These are phyloP conservation scores for Phymastichus coffea DNA, from an alignment of 1,140 invertebrate species.

Conservation along the genomic window DNA sequence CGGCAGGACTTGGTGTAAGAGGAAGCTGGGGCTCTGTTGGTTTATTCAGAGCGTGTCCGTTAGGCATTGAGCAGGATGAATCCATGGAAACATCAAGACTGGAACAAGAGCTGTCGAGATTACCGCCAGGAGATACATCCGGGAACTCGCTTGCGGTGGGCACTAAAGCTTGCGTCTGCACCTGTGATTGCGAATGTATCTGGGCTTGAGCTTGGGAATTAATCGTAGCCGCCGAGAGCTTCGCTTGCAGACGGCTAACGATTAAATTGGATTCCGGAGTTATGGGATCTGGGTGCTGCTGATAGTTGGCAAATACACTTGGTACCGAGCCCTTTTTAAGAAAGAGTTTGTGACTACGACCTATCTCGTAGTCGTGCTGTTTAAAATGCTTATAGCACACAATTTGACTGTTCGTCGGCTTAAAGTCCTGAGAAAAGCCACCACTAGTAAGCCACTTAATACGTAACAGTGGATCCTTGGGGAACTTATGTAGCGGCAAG, in stretches of 20 bases:
- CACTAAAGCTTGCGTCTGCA: neutral
- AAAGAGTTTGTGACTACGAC: constrained; percentile 61
- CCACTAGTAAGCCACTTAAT: constrained; percentile 57
- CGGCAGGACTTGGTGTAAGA: too few relatives aligned
- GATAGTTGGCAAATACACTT: constrained; percentile 51
- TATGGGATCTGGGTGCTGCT: constrained; percentile 43
- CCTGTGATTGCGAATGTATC: too few relatives aligned
- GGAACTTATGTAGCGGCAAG: constrained; percentile 60
- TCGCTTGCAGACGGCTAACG: neutral
- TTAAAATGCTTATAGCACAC: constrained; percentile 67
- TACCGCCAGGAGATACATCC: neutral
- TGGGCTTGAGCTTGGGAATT: too few relatives aligned
- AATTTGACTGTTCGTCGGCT: constrained; percentile 59
- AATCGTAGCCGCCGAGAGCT: neutral
- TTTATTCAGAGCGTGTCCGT: too few relatives aligned
- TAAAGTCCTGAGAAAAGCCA: constrained; percentile 53
- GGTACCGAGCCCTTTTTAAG: constrained; percentile 59
- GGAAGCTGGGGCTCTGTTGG: too few relatives aligned
- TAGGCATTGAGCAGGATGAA: neutral
- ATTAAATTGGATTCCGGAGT: neutral
- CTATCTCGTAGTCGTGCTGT: constrained; percentile 63
- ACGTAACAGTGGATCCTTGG: constrained; percentile 51
- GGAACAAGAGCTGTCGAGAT: neutral
- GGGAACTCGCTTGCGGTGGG: neutral
- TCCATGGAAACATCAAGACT: constrained; percentile 7